phyloP scores from a whole-genome alignment of 2,113 vertebrate genomes.

The Tragelaphus imberbis region DNA sequence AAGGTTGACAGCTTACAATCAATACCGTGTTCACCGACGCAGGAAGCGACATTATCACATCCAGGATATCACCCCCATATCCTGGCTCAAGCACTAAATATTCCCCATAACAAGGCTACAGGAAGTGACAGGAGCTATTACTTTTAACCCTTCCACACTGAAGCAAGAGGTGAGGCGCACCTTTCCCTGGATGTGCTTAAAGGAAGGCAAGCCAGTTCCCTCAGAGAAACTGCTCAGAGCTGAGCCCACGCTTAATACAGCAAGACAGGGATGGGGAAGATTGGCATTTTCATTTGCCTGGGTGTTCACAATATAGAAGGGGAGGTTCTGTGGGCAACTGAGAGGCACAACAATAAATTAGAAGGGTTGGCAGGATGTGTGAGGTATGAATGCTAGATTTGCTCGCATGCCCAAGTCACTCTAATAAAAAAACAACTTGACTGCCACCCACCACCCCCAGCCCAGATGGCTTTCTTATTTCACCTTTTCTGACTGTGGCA shows the following conservation, averaged over 20 bases:
- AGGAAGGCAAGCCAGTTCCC: background rate
- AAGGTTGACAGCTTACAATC: slow-evolving; percentile 60
- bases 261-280: background rate
- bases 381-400: background rate
- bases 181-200: background rate
- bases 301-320: background rate
- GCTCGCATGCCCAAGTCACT: background rate
- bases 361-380: background rate
- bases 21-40: slow-evolving; percentile 54
- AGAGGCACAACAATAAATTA: background rate
- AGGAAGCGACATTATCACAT: slow-evolving; percentile 50
- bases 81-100: slow-evolving; percentile 53
- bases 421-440: background rate
- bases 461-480: slow-evolving; percentile 13
- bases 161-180: slow-evolving; percentile 15
- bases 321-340: rapidly evolving
- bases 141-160: slow-evolving; percentile 24
- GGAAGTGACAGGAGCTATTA: slow-evolving; percentile 63
- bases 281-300: background rate
- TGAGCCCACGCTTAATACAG: background rate
- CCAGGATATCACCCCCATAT: background rate
- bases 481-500: background rate
- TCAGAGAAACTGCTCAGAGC: background rate
- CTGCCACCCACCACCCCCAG: background rate
- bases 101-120: slow-evolving; percentile 58